Evolutionary conservation across 1,140 invertebrate genomes (phyloP), one percentile per base, ranked within the genome.

Genomic region (Uloborus diversus): DNA sequence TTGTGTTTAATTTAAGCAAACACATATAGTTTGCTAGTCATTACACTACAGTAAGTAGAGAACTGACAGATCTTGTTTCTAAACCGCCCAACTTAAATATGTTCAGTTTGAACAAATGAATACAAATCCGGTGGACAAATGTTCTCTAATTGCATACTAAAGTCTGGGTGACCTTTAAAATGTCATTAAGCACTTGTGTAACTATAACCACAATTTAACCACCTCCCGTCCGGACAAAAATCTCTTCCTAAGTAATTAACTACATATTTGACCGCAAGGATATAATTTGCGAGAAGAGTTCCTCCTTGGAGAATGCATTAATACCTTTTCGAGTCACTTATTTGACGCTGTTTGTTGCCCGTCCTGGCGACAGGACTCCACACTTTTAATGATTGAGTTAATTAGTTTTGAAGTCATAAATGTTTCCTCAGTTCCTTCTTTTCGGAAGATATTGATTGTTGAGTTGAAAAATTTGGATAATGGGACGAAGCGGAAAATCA

Each of bases 311-410:
- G 56, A 71, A 35, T 27, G 51, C 69, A 71, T 71, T 71, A 71
- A 71, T 71, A 71, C 69, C 53, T 71, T 71, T 61, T 71, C 53
- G 42, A 71, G 32, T 59, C 35, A 32, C 33, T 59, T 59, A 59
- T 57, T 33, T 71, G 69, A 61, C 59, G 61, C 37, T 59, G 69
- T 71, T 71, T 71, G 33, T 47, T 59, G 69, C 35, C 49, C 68
- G 27, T 33, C 27, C 32, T 56, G 57, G 68, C 57, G 69, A 71
- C 56, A 71, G 42, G 53, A 61, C 59, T 71, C 47, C 69, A 17
- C 69, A 61, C 69, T 71, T 71, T 71, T 71, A 71, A 71, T 71
- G 69, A 71, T 59, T 59, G 69, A 71, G 69, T 59, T 71, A 71
- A 71, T 71, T 71, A 71, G 69, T 71, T 71, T 71, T 59, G 32